Evolutionary conservation across 2,888 invertebrate genomes (phyloP).

Genomic region (Dusona sp.): DNA sequence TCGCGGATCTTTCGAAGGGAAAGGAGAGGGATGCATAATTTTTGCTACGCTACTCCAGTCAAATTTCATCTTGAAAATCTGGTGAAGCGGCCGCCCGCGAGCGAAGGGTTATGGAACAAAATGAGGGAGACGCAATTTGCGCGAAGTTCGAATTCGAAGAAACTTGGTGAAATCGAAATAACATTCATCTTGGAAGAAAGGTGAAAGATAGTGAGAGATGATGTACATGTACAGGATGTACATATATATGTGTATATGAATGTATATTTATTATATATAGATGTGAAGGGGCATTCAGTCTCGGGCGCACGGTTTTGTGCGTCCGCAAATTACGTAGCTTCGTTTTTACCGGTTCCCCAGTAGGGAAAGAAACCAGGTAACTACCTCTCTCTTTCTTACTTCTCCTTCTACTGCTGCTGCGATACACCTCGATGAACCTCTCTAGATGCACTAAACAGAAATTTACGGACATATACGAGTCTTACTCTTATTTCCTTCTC

Average conservation of each 20-base stretch:
- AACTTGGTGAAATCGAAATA: slow-evolving; percentile 68
- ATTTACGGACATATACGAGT: slow-evolving; percentile 34
- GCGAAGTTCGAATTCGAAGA: slow-evolving; percentile 65
- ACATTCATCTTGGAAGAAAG: slow-evolving; percentile 56
- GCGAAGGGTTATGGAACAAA: slow-evolving; percentile 5
- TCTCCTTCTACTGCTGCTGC: slow-evolving; percentile 46
- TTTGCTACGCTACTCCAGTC: neutral
- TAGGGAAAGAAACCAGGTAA: slow-evolving; percentile 53
- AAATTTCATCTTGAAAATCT: slow-evolving; percentile 3
- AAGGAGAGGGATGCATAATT: slow-evolving; percentile 6
- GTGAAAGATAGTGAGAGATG: slow-evolving; percentile 17
- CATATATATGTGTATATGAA: too few species aligned
- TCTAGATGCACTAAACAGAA: slow-evolving; percentile 55
- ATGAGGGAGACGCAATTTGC: slow-evolving; percentile 50
- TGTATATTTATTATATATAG: too few species aligned
- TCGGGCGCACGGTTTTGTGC: slow-evolving; percentile 60
- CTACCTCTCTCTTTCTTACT: slow-evolving; percentile 64
- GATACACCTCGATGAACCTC: slow-evolving; percentile 64
- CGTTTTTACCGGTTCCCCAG: slow-evolving; percentile 68
- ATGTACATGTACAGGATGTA: neutral
- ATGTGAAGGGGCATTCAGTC: slow-evolving; percentile 51
- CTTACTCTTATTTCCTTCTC: slow-evolving; percentile 34
- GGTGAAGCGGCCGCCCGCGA: slow-evolving; percentile 3
- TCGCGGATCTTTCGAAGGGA: neutral
- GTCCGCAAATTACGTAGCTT: slow-evolving; percentile 69